Evolutionary conservation across 2,888 invertebrate species (phyloP).

Genomic region (Dendrolimus houi): DNA sequence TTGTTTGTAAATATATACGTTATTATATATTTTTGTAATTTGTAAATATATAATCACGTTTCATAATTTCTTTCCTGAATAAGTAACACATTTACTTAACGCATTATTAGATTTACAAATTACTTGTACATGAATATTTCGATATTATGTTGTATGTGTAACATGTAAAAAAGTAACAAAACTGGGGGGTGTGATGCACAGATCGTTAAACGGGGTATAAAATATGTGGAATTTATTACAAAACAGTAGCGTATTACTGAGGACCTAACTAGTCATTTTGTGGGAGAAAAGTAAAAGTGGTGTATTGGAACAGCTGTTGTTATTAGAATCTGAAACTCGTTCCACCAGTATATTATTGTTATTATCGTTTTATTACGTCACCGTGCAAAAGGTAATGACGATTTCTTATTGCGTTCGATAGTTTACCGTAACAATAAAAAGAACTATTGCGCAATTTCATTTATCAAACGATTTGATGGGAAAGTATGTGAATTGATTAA

Average conservation of each 20-base stretch:
- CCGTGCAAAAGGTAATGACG: background rate
- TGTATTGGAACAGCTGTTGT: constrained; percentile 8
- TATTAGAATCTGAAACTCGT: constrained; percentile 4
- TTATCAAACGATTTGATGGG: background rate
- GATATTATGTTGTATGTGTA: background rate
- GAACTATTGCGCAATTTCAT: background rate
- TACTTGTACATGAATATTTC: background rate
- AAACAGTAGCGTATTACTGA: no score
- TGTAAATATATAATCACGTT: constrained; percentile 47
- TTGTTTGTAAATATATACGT: constrained; percentile 61
- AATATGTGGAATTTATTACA: no score
- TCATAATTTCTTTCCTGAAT: constrained; percentile 25
- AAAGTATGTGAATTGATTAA: background rate
- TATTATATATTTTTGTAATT: no score
- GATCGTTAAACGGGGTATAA: no score
- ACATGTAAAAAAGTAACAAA: background rate
- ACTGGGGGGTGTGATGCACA: no score
- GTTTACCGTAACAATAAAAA: background rate
- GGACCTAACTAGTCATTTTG: background rate
- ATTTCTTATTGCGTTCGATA: no score
- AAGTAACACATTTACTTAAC: constrained; percentile 23
- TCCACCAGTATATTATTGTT: background rate
- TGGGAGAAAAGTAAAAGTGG: background rate
- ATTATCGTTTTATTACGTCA: constrained; percentile 27
- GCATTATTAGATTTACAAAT: constrained; percentile 4